Conservation (phyloP, 1,140 invertebrate species). For the Drosophila melanica region DNA sequence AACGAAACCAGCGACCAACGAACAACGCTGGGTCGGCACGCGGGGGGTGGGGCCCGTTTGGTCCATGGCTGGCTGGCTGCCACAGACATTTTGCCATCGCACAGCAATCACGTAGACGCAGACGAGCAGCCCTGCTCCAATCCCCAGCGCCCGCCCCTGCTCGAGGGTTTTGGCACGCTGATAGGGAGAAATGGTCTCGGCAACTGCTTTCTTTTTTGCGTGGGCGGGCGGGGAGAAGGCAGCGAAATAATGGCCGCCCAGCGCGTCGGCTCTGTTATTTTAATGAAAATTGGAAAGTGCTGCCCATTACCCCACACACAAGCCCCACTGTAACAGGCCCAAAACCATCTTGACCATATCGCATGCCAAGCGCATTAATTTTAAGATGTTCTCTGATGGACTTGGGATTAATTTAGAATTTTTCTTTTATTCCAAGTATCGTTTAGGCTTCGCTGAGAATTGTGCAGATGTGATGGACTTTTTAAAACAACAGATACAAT, state of each 20-base stretch:
- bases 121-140: conserved; percentile 29
- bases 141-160: conserved; percentile 19
- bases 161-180: conserved; percentile 44
- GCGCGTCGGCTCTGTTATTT: conserved; percentile 75
- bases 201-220: conserved; percentile 11
- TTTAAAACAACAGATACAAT: too few species aligned
- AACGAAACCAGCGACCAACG: conserved; percentile 14
- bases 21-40: conserved; percentile 1
- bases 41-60: conserved; percentile 7
- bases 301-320: not conserved
- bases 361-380: conserved; percentile 63
- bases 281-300: conserved; percentile 84
- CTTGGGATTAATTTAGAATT: conserved; percentile 13
- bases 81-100: conserved; percentile 60
- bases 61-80: conserved; percentile 25
- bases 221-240: not conserved
- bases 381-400: conserved; percentile 66
- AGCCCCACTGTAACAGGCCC: not conserved
- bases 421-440: not conserved
- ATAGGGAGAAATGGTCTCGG: conserved; percentile 30
- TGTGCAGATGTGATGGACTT: not conserved
- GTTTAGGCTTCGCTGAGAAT: not conserved
- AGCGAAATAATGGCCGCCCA: conserved; percentile 59
- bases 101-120: conserved; percentile 71
- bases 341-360: conserved; percentile 49